Evolutionary conservation across 2,113 vertebrate genomes (phyloP).

Genomic region (Rhea pennata): DNA sequence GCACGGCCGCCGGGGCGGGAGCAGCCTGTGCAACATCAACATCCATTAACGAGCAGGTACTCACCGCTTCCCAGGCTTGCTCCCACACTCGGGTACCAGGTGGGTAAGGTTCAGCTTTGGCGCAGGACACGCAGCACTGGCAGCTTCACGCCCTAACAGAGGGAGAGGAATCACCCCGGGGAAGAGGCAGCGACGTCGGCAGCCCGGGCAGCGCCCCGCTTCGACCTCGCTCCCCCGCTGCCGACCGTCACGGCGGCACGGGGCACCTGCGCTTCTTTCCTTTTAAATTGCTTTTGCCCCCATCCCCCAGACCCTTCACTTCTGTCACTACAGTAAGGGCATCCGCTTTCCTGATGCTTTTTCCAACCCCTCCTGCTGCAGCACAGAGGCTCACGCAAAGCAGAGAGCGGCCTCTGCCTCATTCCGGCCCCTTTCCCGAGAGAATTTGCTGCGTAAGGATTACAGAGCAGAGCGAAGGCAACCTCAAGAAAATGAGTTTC

Average conservation of each 20-base stretch:
- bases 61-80: neutral
- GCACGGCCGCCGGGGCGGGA: too few relatives aligned
- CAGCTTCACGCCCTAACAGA: neutral
- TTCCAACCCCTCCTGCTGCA: neutral
- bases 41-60: too few relatives aligned
- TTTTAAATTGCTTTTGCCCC: too few relatives aligned
- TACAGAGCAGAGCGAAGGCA: neutral
- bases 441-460: neutral
- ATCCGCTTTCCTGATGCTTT: neutral
- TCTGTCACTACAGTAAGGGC: neutral
- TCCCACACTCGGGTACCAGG: accelerated
- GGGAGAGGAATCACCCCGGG: neutral
- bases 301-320: neutral
- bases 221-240: too few relatives aligned
- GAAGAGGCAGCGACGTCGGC: neutral
- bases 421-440: neutral
- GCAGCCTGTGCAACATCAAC: too few relatives aligned
- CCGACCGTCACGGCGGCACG: too few relatives aligned
- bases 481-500: neutral
- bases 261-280: too few relatives aligned
- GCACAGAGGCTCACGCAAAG: accelerated
- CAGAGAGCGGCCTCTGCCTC: accelerated
- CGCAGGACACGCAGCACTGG: accelerated
- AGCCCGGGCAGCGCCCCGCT: too few relatives aligned
- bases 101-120: too few relatives aligned